Evolutionary conservation across 2,797 vertebrate species (phyloP).

Genomic region (Margarornis squamiger): DNA sequence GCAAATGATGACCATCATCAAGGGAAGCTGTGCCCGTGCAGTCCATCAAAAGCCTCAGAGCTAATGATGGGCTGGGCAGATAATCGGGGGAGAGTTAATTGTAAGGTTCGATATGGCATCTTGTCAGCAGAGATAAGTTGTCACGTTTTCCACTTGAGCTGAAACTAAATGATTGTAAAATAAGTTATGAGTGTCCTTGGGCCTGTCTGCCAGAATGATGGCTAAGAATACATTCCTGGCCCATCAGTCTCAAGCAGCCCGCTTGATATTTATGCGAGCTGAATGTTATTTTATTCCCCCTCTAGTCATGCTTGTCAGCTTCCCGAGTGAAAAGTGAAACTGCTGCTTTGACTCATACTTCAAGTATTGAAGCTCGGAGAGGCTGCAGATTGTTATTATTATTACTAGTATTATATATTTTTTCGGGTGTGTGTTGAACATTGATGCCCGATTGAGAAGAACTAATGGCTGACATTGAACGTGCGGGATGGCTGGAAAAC

Average conservation of each 20-base stretch:
- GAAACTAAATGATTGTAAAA: slow-evolving; percentile 99
- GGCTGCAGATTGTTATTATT: slow-evolving; percentile 72
- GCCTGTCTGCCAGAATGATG: slow-evolving; percentile 86
- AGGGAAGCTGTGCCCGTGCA: slow-evolving; percentile 35
- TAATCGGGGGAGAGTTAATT: slow-evolving; percentile 91
- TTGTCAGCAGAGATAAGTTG: slow-evolving; percentile 99
- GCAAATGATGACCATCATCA: slow-evolving; percentile 40
- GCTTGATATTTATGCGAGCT: slow-evolving; percentile 93
- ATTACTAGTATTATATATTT: slow-evolving; percentile 72
- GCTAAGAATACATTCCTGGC: slow-evolving; percentile 82
- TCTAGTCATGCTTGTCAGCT: slow-evolving; percentile 93
- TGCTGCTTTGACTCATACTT: slow-evolving; percentile 73
- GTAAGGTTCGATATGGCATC: slow-evolving; percentile 88
- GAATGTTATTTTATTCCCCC: slow-evolving; percentile 98
- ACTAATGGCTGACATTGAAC: slow-evolving; percentile 67
- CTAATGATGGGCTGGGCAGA: slow-evolving; percentile 87
- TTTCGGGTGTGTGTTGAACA: slow-evolving; percentile 66
- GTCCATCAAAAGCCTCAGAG: slow-evolving; percentile 66
- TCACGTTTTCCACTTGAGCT: slow-evolving; percentile 99
- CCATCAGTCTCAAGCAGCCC: slow-evolving; percentile 80
- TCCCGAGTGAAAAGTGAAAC: slow-evolving; percentile 81
- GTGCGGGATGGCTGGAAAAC: slow-evolving; percentile 44
- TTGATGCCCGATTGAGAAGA: slow-evolving; percentile 78
- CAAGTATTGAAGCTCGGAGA: slow-evolving; percentile 67
- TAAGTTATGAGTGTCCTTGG: slow-evolving; percentile 99